Evolutionary conservation across 2,888 invertebrate genomes (phyloP), one percentile per base, ranked within the genome.

Genomic region (Tipula lateralis): DNA sequence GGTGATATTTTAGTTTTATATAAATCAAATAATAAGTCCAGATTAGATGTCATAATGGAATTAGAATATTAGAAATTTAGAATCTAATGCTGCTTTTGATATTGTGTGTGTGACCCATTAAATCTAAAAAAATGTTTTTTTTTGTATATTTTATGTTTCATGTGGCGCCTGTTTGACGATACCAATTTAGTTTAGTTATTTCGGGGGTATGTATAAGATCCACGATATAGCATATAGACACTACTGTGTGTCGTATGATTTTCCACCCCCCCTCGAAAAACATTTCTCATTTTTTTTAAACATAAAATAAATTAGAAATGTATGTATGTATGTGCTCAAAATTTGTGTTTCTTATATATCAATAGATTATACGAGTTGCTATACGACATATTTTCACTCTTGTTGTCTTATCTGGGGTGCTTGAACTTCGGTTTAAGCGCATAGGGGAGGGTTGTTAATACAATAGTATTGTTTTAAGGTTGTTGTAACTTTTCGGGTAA

Each of bases 41-140:
- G 66, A 66, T 66, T 66, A 66, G 66, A 66, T 66, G 24, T 66
- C 66, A 66, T 66, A 66, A 66, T 66, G 66, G 66, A 66, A 66
- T 66, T 66, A 66, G 66, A 66, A 66, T 66, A 66, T 66, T 66
- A 66, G 24, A 66, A 66, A 66, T 24, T 66, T 66, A 24, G 66
- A 66, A 66, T 24, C 9, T 66, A 66, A 66, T 24, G 66, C 66
- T 66, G 66, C 66, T 66, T 66, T 24, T 24, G n/a, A 12, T 66
- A 12, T 66, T 24, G 66, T 66, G 39, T 39, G n/a, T n/a, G 66
- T 24, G 66, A 66, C 66, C 66, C 24, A 66, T 66, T 66, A 66
- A 66, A 66, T 24, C 66, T 12, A 66, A 24, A 66, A 7, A 66
- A 19, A n/a, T n/a, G n/a, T n/a, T n/a, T 50, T 16, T 66, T 66